These are phyloP conservation scores for Ornithoptera alexandrae DNA, from an alignment of 2,888 invertebrate species.

Conservation along the genomic window DNA sequence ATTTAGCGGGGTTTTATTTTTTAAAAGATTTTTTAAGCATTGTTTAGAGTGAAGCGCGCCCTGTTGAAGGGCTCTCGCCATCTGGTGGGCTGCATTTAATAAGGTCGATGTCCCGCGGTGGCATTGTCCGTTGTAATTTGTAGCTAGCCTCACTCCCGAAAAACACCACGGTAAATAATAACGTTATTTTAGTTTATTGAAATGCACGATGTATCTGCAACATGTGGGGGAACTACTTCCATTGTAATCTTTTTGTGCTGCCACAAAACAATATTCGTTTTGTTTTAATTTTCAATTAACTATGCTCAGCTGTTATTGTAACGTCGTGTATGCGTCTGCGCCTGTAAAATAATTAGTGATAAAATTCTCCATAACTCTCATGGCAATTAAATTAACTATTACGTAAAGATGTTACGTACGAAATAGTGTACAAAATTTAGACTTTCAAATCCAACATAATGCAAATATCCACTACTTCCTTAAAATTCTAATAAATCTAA, in stretches of 20 bases:
- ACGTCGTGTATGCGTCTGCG: background rate
- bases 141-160: conserved; percentile 70
- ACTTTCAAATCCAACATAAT: too few relatives aligned
- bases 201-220: conserved; percentile 43
- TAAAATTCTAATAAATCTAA: too few relatives aligned
- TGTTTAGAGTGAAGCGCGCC: conserved; percentile 36
- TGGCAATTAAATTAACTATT: too few relatives aligned
- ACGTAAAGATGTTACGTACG: too few relatives aligned
- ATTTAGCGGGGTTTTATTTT: conserved; percentile 15
- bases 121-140: conserved; percentile 75
- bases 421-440: too few relatives aligned
- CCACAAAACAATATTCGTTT: conserved; percentile 16
- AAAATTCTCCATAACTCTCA: background rate
- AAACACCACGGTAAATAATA: conserved; percentile 74
- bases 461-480: too few relatives aligned
- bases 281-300: conserved; percentile 12
- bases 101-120: conserved; percentile 69
- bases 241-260: conserved; percentile 19
- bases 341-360: background rate
- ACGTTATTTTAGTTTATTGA: conserved; percentile 72
- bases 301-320: background rate
- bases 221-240: conserved; percentile 30
- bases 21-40: conserved; percentile 50
- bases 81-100: conserved; percentile 68
- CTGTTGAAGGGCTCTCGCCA: conserved; percentile 51